A percentile compares a stretch with the other conserved stretches of the same genome.
phyloP scores from a whole-genome alignment of 2,113 vertebrate species.

The Phasianus colchicus region DNA sequence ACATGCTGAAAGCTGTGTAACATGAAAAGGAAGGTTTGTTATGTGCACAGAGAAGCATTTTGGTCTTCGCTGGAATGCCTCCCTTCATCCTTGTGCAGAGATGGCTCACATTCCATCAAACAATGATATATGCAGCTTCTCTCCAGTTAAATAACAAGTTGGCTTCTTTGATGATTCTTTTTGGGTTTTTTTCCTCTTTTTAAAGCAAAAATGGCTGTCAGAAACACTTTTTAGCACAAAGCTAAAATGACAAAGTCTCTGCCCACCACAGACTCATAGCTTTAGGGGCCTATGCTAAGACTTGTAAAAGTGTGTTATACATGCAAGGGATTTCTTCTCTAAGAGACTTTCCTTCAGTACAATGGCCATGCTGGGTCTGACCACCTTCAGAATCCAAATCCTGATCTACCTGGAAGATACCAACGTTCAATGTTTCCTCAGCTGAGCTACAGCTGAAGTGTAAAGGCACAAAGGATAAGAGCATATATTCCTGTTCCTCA shows the following conservation, averaged over 20 bases:
- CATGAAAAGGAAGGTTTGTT: neutral
- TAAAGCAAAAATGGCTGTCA: neutral
- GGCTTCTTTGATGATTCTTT: neutral
- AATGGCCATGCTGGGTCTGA: accelerated
- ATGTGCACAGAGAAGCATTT: neutral
- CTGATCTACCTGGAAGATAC: neutral
- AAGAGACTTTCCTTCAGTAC: neutral
- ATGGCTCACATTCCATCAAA: accelerated
- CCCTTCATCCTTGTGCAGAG: neutral
- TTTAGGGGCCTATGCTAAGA: neutral
- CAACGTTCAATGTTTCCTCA: accelerated
- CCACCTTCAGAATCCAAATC: neutral
- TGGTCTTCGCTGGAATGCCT: neutral
- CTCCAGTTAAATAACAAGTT: neutral
- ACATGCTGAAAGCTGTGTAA: neutral
- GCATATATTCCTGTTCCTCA: neutral
- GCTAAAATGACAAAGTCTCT: neutral
- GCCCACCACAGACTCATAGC: accelerated
- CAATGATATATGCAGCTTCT: neutral
- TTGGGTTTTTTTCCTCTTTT: neutral
- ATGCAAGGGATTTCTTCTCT: neutral
- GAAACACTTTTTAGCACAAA: neutral
- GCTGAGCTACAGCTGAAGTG: neutral
- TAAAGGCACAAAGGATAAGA: neutral
- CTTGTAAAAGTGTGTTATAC: neutral